These are phyloP conservation scores for Drosophila teissieri DNA, from an alignment of 1,140 invertebrate genomes.

Conservation along the genomic window DNA sequence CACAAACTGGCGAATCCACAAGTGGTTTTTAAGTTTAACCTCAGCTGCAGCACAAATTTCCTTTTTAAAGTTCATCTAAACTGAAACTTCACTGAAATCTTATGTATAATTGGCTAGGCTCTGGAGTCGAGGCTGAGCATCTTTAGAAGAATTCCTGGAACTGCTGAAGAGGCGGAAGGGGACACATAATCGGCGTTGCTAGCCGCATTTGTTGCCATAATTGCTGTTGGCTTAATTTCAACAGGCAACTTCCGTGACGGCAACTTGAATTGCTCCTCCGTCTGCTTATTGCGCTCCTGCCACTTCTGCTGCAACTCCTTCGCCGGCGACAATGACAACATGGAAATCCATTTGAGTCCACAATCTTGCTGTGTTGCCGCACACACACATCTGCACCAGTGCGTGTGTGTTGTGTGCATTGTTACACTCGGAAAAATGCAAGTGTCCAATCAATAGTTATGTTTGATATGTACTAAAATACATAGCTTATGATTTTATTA, in stretches of 20 bases:
- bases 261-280: conserved; percentile 64
- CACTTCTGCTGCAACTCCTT: conserved; percentile 28
- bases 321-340: conserved; percentile 62
- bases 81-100: conserved; percentile 3
- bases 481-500: too few relatives aligned
- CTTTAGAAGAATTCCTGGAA: conserved; percentile 63
- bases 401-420: conserved; percentile 1
- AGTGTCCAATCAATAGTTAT: too few relatives aligned
- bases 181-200: conserved; percentile 68
- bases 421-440: conserved; percentile 14
- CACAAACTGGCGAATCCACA: too few relatives aligned
- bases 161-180: conserved; percentile 31
- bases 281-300: conserved; percentile 11
- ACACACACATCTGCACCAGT: conserved; percentile 6
- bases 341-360: conserved; percentile 72
- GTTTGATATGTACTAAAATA: too few relatives aligned
- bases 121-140: conserved; percentile 26
- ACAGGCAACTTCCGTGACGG: conserved; percentile 76
- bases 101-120: conserved; percentile 37
- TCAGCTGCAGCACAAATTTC: neutral
- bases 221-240: conserved; percentile 81
- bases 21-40: neutral
- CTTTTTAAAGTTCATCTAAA: conserved; percentile 14
- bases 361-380: conserved; percentile 55
- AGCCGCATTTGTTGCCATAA: conserved; percentile 79